Base-by-base conservation (phyloP, 1,140 invertebrate genomes). In the Frieseomelitta varia region DNA sequence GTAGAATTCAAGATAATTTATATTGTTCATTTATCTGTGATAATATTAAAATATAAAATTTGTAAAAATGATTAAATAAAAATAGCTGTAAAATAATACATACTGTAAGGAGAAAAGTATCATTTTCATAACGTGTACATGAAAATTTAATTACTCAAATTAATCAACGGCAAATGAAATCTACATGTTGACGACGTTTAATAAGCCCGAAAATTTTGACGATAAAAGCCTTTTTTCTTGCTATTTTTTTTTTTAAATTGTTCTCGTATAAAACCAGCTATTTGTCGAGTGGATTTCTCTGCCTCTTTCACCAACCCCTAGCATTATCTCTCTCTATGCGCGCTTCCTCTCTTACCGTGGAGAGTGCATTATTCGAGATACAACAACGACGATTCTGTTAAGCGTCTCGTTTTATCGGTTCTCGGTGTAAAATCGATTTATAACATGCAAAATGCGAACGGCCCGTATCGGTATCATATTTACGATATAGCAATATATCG, bases 391-490 rank as follows among this genome's bases (percentile, higher is more conserved):
- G 80, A 55, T 77, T 68, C 61, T 68, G 81, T 67, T 68, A 76
- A 77, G 30, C 55, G 65, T 30, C 53, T 27, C 34, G 39, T 83
- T 83, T 83, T 83, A 83, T 83, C 81, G 75, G 61, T 24, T 53
- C 65, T 76, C 51, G 65, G 81, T 78, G 75, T 69, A 83, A 83
- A 83, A 83, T 83, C 81, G 81, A 83, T 83, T 83, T 83, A 83
- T 34, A 78, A 47, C 65, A 71, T 83, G 81, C 81, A 83, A 79
- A 83, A 83, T 55, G 51, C 19, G 47, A 27, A 55, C 58, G 72
- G n/a, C 58, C 21, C 51, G 80, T 83, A 82, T 68, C 74, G 65
- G 65, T 83, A 83, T 83, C 81, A 61, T 83, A 83, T 83, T 83
- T 83, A 83, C 81, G 81, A 83, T 78, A 61, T 34, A 79, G 39